Evolutionary conservation across 2,113 vertebrate species (phyloP), one percentile per base, ranked within the genome.

Genomic region (Brevimyrus niger): DNA sequence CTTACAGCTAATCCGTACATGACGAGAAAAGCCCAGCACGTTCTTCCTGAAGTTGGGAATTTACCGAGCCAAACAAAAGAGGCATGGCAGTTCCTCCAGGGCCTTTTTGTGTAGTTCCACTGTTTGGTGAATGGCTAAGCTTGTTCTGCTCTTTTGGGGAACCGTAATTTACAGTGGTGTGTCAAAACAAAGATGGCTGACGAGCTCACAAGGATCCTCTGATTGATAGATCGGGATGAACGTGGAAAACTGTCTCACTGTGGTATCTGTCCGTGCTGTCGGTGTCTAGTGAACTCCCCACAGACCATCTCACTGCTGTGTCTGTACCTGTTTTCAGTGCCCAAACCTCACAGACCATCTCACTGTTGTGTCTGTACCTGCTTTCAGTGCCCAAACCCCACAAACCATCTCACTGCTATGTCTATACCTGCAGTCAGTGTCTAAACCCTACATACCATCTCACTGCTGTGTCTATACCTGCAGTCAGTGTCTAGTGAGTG

Each of bases 1-100:
- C 89, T 69, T 58, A 69, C 87, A 44, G 21, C 50, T 42, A 42
- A 82, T 82, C 47, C 76, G 7, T 42, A 82, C 47, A 73, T 53
- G 88, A 89, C 21, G 58, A 50, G 76, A 47, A 51, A 51, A 89
- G 88, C 69, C 73, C 42, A 82, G 46, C 31, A 83, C 13, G 46
- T 19, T 73, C 27, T 89, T 83, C 73, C 88, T 50, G 23, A 80
- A 89, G 6, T 50, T 83, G 27, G 88, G 48, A 89, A 55, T 38
- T 53, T 42, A 55, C 21, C 38, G 48, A 89, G 48, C 10, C 8
- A 31, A 89, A 89, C 48, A 83, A 23, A 82, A 58, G 9, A 53
- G 51, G 69, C n/a, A 19, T 42, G 19, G 9, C 31, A 27, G 27
- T 42, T 42, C 31, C 48, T 55, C 73, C 35, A 42, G 19, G 19